Conservation (phyloP, 35 echinoderm and acorn worm genomes). For the Apostichopus parvimensis region DNA sequence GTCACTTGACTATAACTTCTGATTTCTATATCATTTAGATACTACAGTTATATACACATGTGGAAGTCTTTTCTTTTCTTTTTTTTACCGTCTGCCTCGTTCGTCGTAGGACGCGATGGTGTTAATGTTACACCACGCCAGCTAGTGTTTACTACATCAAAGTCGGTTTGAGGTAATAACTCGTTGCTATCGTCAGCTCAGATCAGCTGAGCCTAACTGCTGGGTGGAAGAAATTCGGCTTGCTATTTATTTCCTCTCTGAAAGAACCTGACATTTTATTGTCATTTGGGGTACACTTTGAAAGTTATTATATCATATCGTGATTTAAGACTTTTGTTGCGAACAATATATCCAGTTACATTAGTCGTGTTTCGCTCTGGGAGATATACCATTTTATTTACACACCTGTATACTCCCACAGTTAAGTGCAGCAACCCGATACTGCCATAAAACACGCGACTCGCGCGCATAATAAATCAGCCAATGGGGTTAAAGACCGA, state of each 20-base stretch:
- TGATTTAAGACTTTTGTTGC: conserved; percentile 28
- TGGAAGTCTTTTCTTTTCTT: neutral
- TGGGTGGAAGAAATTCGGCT: neutral
- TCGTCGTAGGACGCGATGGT: no score
- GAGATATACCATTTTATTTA: conserved; percentile 17
- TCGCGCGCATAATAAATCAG: conserved; percentile 33
- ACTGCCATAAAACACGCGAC: conserved; percentile 24
- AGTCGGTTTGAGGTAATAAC: no score
- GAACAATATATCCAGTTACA: conserved; percentile 5
- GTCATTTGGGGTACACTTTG: conserved; percentile 31
- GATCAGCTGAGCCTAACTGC: no score
- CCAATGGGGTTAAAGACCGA: conserved; percentile 22
- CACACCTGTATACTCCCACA: conserved; percentile 18
- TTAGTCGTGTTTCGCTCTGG: neutral
- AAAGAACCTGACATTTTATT: conserved; percentile 20
- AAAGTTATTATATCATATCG: neutral
- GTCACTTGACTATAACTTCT: no score
- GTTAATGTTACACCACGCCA: no score
- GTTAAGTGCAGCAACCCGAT: conserved; percentile 30
- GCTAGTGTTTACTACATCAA: no score
- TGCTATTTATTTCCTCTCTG: neutral
- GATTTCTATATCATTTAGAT: no score
- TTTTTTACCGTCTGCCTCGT: neutral
- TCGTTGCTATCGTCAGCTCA: no score
- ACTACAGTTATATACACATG: no score